Evolutionary conservation across 2,113 vertebrate genomes (phyloP).

Genomic region (Siphamia tubifer): DNA sequence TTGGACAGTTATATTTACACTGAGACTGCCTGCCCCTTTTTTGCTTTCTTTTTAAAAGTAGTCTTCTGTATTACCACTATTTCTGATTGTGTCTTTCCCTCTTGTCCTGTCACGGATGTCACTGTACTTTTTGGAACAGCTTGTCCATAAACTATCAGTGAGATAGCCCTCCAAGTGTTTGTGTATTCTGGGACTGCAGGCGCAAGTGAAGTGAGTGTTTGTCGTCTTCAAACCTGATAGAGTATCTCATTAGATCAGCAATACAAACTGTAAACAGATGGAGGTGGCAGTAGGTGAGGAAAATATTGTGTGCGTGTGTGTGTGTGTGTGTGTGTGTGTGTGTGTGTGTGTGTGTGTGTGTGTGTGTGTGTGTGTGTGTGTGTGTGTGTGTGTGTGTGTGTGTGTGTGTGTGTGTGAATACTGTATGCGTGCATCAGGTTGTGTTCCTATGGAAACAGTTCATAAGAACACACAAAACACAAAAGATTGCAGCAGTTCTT

Average conservation of each 20-base stretch:
- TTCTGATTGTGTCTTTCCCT: not conserved
- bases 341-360: no score
- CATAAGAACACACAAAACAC: no score
- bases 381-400: no score
- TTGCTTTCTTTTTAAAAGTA: not conserved
- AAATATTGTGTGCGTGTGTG: no score
- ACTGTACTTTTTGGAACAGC: not conserved
- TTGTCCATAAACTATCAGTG: not conserved
- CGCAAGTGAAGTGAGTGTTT: slow-evolving; percentile 9
- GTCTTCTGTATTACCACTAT: not conserved
- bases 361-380: no score
- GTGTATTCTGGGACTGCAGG: slow-evolving; percentile 11
- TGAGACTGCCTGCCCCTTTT: not conserved
- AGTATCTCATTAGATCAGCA: slow-evolving; percentile 49
- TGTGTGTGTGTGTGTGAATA: no score
- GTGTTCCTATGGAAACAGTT: slow-evolving; percentile 59
- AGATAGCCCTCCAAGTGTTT: slow-evolving; percentile 24
- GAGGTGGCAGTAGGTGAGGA: slow-evolving; percentile 45
- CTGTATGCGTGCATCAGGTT: slow-evolving; percentile 18
- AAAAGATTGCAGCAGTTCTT: slow-evolving; percentile 25
- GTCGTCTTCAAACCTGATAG: slow-evolving; percentile 9
- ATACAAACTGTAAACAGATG: slow-evolving; percentile 60
- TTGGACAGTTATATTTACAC: not conserved
- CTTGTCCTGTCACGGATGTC: not conserved
- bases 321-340: no score